Percentiles rank a stretch among this genome's conserved stretches.
These are phyloP conservation scores for Trichogramma pretiosum DNA, from an alignment of 1,140 invertebrate species.

Conservation along the genomic window DNA sequence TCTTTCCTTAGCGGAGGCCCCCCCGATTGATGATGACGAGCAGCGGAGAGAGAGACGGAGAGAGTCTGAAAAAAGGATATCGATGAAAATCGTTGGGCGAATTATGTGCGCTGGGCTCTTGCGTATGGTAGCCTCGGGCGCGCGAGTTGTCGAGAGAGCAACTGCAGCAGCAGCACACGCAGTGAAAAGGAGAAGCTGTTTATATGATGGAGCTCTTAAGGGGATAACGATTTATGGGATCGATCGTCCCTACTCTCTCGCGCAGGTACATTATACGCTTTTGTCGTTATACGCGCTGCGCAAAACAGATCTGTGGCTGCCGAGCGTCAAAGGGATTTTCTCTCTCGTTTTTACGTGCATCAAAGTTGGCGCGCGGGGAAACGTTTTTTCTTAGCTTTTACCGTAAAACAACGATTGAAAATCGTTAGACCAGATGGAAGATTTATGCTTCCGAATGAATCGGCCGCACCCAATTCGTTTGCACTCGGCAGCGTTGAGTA, in stretches of 20 bases:
- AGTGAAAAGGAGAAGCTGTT: too few relatives aligned
- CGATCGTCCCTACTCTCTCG: not conserved
- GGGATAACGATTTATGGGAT: too few relatives aligned
- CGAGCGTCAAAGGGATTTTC: too few relatives aligned
- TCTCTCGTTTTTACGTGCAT: not conserved
- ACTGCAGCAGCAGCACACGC: not conserved
- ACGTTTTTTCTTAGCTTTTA: not conserved
- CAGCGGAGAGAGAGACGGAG: constrained; percentile 1
- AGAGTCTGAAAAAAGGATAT: not conserved
- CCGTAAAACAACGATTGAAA: not conserved
- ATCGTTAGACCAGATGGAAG: not conserved
- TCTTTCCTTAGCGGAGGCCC: not conserved
- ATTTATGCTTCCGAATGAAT: too few relatives aligned
- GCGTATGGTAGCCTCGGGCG: not conserved
- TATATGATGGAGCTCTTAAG: too few relatives aligned
- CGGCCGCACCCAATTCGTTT: too few relatives aligned
- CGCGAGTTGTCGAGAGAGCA: not conserved
- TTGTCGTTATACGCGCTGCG: not conserved
- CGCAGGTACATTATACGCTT: not conserved
- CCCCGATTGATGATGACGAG: not conserved
- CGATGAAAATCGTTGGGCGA: not conserved
- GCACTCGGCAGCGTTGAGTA: too few relatives aligned
- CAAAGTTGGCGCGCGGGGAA: not conserved
- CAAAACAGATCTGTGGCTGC: too few relatives aligned
- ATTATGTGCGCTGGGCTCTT: not conserved